These are phyloP conservation scores for Tetranychus urticae DNA, from an alignment of 1,140 invertebrate species.

Conservation along the genomic window DNA sequence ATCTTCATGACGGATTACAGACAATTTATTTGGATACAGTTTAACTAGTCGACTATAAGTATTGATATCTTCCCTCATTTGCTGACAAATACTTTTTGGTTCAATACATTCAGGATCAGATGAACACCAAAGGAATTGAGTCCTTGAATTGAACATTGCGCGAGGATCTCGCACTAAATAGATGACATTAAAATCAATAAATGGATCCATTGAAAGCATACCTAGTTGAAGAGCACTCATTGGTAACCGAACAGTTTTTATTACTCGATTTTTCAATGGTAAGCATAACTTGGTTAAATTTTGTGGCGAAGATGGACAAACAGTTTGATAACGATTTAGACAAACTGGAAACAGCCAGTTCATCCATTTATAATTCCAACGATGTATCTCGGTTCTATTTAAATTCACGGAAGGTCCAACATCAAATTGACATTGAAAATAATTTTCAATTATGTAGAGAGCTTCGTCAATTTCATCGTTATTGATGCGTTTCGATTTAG, in stretches of 20 bases:
- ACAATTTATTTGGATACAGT: background rate
- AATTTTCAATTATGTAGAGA: too few relatives aligned
- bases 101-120: constrained; percentile 27
- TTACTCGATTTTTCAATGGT: background rate
- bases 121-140: constrained; percentile 51
- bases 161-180: constrained; percentile 57
- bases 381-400: too few relatives aligned
- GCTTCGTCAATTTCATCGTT: too few relatives aligned
- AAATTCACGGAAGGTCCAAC: too few relatives aligned
- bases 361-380: constrained; percentile 6
- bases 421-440: too few relatives aligned
- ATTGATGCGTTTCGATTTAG: too few relatives aligned
- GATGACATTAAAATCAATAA: constrained; percentile 26
- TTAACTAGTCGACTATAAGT: background rate
- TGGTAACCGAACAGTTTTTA: background rate
- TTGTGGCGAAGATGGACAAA: background rate
- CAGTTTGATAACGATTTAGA: constrained; percentile 3
- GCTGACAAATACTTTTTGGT: background rate
- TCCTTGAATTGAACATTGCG: constrained; percentile 59
- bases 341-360: constrained; percentile 11
- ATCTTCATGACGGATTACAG: background rate
- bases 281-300: background rate
- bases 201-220: background rate
- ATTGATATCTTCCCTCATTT: background rate
- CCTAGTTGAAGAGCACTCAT: background rate